Conservation (phyloP, 2,888 invertebrate genomes). For the Leptodirus hochenwartii region DNA sequence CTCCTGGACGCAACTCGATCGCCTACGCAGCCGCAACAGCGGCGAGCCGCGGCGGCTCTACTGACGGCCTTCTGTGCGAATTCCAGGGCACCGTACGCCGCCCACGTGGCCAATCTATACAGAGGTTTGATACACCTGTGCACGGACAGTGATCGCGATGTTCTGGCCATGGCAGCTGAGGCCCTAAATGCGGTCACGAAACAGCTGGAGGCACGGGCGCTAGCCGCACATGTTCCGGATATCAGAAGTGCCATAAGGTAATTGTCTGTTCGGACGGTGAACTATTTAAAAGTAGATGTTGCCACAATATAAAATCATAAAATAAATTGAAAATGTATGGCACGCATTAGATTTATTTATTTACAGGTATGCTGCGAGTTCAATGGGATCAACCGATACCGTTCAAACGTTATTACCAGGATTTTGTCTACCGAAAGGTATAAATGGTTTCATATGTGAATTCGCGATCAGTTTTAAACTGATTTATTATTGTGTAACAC, state of each 20-base stretch:
- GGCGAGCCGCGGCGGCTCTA: constrained; percentile 71
- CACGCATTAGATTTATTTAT: constrained; percentile 77
- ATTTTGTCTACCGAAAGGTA: constrained; percentile 74
- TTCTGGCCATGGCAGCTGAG: constrained; percentile 78
- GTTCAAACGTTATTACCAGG: constrained; percentile 77
- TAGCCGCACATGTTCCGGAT: no score
- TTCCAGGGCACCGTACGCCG: constrained; percentile 70
- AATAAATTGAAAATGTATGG: constrained; percentile 29
- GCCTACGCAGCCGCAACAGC: constrained; percentile 36
- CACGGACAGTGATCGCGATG: constrained; percentile 62
- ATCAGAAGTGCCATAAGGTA: no score
- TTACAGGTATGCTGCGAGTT: constrained; percentile 82
- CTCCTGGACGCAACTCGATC: constrained; percentile 54
- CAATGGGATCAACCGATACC: no score
- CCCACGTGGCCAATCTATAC: constrained; percentile 75
- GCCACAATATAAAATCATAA: no score
- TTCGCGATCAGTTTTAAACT: constrained; percentile 9
- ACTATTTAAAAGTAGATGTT: no score
- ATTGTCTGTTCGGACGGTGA: no score
- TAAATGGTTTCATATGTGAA: constrained; percentile 15
- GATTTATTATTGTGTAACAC: constrained; percentile 35
- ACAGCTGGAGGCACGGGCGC: no score
- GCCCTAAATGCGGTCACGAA: constrained; percentile 79
- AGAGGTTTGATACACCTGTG: constrained; percentile 75
- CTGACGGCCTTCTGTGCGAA: constrained; percentile 81